Base-by-base conservation (phyloP, 2,797 vertebrate genomes). In the Selene dorsalis region DNA sequence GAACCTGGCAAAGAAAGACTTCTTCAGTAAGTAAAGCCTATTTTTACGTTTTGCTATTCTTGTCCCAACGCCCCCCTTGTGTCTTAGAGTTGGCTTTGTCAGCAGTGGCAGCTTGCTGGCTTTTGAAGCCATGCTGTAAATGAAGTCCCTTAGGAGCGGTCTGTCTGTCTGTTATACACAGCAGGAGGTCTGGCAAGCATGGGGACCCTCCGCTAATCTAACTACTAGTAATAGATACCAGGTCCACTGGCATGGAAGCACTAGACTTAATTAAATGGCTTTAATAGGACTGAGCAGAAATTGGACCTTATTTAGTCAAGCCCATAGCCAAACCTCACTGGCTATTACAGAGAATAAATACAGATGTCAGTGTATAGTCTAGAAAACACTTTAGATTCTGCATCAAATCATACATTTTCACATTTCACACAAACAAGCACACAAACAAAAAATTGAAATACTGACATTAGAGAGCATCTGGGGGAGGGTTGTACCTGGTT, bases 1-100 rank as follows among this genome's bases (percentile, higher is more conserved):
- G 95, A 98, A 98, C 93, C 94, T 98, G 94, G 96, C 97, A 94
- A 98, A 98, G 95, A 98, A 98, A 95, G 97, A 98, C 93, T 98
- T 98, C 94, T 98, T 98, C 93, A 96, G 97, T 98, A 95, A 98
- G 97, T 98, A 97, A 52, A 88, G 11, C 20, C 69, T 78, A 69
- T 87, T 89, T 89, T 90, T 84, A 48, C 47, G 39, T 69, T 50
- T 72, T 82, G 26, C 85, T 88, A 83, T 91, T 93, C 60, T 56
- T 61, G 71, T 87, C 70, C 59, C 39, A 17, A 55, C 64, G 11
- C 24, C 77, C 70, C 68, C 50, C 75, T 69, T 12, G 18, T 83
- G 73, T 62, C 80, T 79, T 70, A 67, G 58, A 69, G 83, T 66
- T 41, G 76, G 74, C 71, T 83, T 84, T 90, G 77, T 87, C 85